These are phyloP conservation scores for Pseudocheirus occidentalis DNA, from an alignment of 2,797 vertebrate genomes.

Conservation along the genomic window DNA sequence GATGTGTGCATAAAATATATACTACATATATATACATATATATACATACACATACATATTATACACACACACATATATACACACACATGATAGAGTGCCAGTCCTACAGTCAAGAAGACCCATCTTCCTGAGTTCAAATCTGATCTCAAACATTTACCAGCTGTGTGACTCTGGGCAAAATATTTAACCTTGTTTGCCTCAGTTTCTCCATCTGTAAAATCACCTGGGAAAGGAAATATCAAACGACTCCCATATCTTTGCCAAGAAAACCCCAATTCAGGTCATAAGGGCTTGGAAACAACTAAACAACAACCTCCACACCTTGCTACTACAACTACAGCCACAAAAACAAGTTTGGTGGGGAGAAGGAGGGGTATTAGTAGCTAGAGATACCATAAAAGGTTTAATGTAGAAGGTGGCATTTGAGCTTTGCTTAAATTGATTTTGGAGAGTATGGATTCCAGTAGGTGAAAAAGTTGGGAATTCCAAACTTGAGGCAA, in stretches of 20 bases:
- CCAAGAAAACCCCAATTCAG: too few species aligned
- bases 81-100: not conserved
- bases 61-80: too few species aligned
- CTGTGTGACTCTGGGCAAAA: too few species aligned
- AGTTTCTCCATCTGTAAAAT: too few species aligned
- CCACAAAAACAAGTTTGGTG: not conserved
- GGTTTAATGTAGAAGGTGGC: not conserved
- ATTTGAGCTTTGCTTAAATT: not conserved
- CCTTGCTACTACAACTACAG: too few species aligned
- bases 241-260: too few species aligned
- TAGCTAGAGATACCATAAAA: not conserved
- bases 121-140: not conserved
- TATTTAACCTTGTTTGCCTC: too few species aligned
- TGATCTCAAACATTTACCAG: too few species aligned
- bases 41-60: too few species aligned
- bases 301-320: not conserved
- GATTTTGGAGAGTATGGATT: not conserved
- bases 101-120: not conserved
- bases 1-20: not conserved
- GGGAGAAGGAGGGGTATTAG: not conserved
- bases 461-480: not conserved
- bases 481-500: not conserved
- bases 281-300: not conserved
- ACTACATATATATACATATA: too few species aligned
- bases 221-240: too few species aligned